Base-by-base conservation (phyloP, 2,113 vertebrate species). In the Entosphenus tridentatus region DNA sequence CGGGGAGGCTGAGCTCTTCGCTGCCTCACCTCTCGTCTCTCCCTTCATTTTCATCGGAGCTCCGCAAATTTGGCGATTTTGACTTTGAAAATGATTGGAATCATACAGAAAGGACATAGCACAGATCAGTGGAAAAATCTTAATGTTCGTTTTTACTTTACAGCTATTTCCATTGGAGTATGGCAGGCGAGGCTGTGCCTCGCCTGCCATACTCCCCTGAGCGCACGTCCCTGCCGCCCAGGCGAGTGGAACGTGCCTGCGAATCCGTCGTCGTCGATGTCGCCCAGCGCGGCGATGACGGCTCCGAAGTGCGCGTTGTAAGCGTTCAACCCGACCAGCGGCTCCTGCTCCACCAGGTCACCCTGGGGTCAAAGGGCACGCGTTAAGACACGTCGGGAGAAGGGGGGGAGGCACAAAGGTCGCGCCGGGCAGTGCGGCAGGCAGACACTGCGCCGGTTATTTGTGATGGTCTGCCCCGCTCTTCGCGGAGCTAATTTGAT, bases 261-360 rank as follows among this genome's bases (percentile, higher is more conserved):
- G 73, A 86, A 97, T 14, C 92, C 88, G 3, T 98, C 92, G 0
- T 93, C 88, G 39, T 98, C 93, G 0, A 97, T 82, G 76, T 98
- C 92, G 0, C 85, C 88, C 0, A 98, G 83, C 8, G 79, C 71
- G 0, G 86, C 74, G 2, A 98, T 87, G 78, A 81, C 86, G 78
- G 96, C 90, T 72, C 93, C 93, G 56, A 98, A 98, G 78, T 91
- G 90, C 1, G 89, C 90, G 0, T 96, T 95, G 76, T 92, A 96
- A 72, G 83, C 78, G 0, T 76, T 72, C 8, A 95, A 85, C 5
- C 93, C 93, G 0, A 68, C 78, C 76, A 96, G 75, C 65, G 81
- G 56, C 0, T 76, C 78, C 10, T 78, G 77, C 72, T 98, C 89
- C 74, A 96, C 89, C 73, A 96, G 85, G 72, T 82, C 83, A n/a